phyloP scores from a whole-genome alignment of 2,888 invertebrate genomes.

The Stenchaetothrips biformis region DNA sequence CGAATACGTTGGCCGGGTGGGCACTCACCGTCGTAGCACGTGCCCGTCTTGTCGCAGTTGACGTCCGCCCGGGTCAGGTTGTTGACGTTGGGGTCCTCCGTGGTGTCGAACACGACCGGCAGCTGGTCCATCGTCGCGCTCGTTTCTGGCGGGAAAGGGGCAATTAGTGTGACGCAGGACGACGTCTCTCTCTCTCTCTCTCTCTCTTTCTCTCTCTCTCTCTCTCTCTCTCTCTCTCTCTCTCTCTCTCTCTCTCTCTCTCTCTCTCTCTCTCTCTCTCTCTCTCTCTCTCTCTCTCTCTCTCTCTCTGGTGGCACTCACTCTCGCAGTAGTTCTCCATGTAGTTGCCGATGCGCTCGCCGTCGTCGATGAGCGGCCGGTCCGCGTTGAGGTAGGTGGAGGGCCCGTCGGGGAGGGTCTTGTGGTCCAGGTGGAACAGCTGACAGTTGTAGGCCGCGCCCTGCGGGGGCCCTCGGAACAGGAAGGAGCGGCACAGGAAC shows the following conservation, averaged over 20 bases:
- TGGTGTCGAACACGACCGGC: slow-evolving; percentile 71
- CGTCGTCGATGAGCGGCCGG: slow-evolving; percentile 83
- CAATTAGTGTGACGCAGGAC: too few species aligned
- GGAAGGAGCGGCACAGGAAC: slow-evolving; percentile 80
- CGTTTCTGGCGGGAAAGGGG: slow-evolving; percentile 49
- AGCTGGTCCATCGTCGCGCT: slow-evolving; percentile 50
- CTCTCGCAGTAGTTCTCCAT: slow-evolving; percentile 88
- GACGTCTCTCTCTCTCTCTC: too few species aligned
- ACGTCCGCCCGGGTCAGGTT: slow-evolving; percentile 73
- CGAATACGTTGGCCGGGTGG: too few species aligned
- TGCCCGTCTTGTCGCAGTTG: slow-evolving; percentile 91
- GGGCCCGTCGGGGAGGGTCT: slow-evolving; percentile 86
- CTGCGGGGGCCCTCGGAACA: slow-evolving; percentile 63
- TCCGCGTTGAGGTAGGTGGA: slow-evolving; percentile 86
- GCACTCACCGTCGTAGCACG: slow-evolving; percentile 83
- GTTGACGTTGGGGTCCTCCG: slow-evolving; percentile 67
- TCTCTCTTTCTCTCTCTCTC: too few species aligned
- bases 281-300: too few species aligned
- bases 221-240: too few species aligned
- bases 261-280: too few species aligned
- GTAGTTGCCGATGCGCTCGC: slow-evolving; percentile 83
- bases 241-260: too few species aligned
- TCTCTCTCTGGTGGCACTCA: slow-evolving; percentile 49
- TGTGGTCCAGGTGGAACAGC: slow-evolving; percentile 86
- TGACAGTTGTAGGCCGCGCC: slow-evolving; percentile 84